Conservation (phyloP, 2,888 invertebrate genomes). For the Boloria selene region DNA sequence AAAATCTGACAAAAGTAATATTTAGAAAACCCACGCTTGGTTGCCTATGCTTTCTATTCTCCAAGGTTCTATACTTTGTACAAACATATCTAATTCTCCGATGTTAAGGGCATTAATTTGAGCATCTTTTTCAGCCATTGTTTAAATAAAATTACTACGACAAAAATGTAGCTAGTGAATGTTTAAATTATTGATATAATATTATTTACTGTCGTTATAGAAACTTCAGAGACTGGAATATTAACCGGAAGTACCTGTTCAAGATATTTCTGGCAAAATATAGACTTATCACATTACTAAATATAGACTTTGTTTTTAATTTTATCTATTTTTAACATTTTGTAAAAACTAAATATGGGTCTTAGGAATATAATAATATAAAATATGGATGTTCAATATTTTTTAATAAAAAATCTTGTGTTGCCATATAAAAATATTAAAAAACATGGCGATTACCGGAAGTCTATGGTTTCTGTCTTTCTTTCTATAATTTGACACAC, state of each 20-base stretch:
- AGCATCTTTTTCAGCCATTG: slow-evolving; percentile 78
- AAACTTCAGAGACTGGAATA: slow-evolving; percentile 43
- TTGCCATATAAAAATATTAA: slow-evolving; percentile 56
- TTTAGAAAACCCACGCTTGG: slow-evolving; percentile 58
- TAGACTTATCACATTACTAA: neutral
- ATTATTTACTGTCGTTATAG: slow-evolving; percentile 47
- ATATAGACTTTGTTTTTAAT: too few relatives aligned
- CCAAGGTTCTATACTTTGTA: slow-evolving; percentile 87
- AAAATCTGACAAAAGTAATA: neutral
- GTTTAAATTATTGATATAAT: slow-evolving; percentile 7
- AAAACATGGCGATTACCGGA: slow-evolving; percentile 71
- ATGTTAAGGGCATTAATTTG: slow-evolving; percentile 81
- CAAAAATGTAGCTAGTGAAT: too few relatives aligned
- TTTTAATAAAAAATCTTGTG: slow-evolving; percentile 31
- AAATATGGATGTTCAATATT: neutral
- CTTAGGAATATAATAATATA: neutral
- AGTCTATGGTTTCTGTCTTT: slow-evolving; percentile 67
- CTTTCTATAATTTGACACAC: slow-evolving; percentile 80
- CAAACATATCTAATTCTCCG: slow-evolving; percentile 88
- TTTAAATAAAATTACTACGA: neutral
- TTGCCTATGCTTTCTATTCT: slow-evolving; percentile 86
- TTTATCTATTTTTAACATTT: too few relatives aligned
- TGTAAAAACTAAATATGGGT: too few relatives aligned
- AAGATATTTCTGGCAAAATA: neutral
- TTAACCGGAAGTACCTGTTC: slow-evolving; percentile 4